Percentiles rank a stretch among this genome's conserved stretches.
These are phyloP conservation scores for Adelphocoris suturalis DNA, from an alignment of 2,888 invertebrate species.

Conservation along the genomic window DNA sequence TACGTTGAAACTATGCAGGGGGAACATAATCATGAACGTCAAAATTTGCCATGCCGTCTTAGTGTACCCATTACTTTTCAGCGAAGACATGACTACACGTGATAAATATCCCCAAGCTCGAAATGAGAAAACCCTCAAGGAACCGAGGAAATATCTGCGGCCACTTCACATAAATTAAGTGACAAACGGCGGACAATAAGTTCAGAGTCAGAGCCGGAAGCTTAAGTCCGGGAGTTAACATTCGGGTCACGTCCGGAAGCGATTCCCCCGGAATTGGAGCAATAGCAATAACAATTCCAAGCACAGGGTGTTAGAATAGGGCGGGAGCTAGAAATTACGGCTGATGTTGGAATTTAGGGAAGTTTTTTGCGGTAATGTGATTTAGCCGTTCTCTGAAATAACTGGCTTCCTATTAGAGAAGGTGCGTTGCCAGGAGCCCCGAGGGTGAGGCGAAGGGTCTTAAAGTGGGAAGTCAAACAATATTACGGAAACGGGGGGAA, in stretches of 20 bases:
- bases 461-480: not conserved
- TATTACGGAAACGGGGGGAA: not conserved
- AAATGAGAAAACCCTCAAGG: conserved; percentile 4
- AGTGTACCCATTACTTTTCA: not conserved
- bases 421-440: conserved; percentile 1
- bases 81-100: not conserved
- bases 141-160: not conserved
- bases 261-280: conserved; percentile 23
- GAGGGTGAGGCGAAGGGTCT: not conserved
- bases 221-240: conserved; percentile 10
- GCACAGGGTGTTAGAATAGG: conserved; percentile 12
- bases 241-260: conserved; percentile 36
- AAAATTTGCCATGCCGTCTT: not conserved
- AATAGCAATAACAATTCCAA: conserved; percentile 17
- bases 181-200: conserved; percentile 32
- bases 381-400: conserved; percentile 32
- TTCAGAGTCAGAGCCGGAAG: not conserved
- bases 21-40: not conserved
- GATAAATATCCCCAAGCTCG: not conserved
- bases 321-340: conserved; percentile 21
- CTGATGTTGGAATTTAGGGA: not conserved
- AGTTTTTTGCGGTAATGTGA: conserved; percentile 39
- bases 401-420: not conserved
- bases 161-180: conserved; percentile 27
- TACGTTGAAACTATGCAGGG: no score